Evolutionary conservation across 2,113 vertebrate species (phyloP).

Genomic region (Carlito syrichta): DNA sequence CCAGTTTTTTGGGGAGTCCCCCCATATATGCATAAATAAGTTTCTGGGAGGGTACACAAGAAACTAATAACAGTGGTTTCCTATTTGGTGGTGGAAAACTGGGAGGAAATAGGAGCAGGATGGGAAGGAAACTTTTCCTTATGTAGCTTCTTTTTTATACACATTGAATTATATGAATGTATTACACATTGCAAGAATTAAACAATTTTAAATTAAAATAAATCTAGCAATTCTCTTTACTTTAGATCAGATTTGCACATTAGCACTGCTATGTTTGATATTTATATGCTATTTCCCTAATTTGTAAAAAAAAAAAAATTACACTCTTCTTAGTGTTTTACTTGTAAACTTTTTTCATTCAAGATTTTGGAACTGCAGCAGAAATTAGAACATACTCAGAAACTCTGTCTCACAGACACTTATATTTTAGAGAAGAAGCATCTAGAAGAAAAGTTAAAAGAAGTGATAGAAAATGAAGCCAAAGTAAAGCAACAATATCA

Average conservation of each 20-base stretch:
- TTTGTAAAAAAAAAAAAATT: constrained; percentile 1
- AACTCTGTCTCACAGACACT: constrained; percentile 87
- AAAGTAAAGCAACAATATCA: constrained; percentile 85
- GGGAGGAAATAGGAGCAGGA: not conserved
- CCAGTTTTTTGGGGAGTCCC: no score
- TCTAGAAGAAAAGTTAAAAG: constrained; percentile 89
- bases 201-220: constrained; percentile 1
- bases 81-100: not conserved
- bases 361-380: constrained; percentile 93
- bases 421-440: constrained; percentile 81
- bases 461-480: constrained; percentile 84
- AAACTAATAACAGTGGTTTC: not conserved
- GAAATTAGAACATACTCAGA: constrained; percentile 88
- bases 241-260: not conserved
- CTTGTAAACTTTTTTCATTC: constrained; percentile 18
- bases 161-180: not conserved
- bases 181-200: not conserved
- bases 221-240: not conserved
- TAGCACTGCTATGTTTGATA: not conserved
- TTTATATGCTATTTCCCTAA: not conserved
- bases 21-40: no score
- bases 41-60: not conserved
- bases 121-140: not conserved
- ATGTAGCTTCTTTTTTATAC: not conserved
- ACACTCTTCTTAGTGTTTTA: not conserved